Percentiles rank a stretch among this genome's conserved stretches.
These are phyloP conservation scores for Acanthosepion lycidas DNA, from an alignment of 2,888 invertebrate genomes.

Conservation along the genomic window DNA sequence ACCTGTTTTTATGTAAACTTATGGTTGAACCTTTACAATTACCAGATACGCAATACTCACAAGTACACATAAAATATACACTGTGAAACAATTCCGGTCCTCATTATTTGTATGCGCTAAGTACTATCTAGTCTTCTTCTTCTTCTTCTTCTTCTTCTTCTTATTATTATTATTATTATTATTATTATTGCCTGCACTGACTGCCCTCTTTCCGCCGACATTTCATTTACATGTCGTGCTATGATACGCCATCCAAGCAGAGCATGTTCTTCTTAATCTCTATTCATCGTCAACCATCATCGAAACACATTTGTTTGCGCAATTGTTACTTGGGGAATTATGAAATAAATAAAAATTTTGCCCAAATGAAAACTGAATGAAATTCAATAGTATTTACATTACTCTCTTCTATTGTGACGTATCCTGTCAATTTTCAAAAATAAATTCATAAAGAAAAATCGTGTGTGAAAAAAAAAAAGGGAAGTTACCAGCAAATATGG, in stretches of 20 bases:
- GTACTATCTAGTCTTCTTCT: not conserved
- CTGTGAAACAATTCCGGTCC: not conserved
- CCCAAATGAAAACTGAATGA: not conserved
- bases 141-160: no score
- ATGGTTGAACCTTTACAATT: no score
- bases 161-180: no score
- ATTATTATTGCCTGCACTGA: not conserved
- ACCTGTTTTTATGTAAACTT: no score
- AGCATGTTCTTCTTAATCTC: not conserved
- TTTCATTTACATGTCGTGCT: not conserved
- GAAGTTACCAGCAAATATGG: not conserved
- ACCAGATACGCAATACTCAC: no score
- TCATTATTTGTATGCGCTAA: not conserved
- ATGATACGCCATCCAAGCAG: not conserved
- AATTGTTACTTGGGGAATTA: not conserved
- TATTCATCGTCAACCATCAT: not conserved
- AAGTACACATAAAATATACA: no score
- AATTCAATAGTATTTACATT: not conserved
- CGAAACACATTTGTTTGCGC: not conserved
- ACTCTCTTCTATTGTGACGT: not conserved
- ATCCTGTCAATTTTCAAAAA: not conserved
- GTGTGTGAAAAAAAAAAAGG: not conserved
- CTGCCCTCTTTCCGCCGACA: not conserved
- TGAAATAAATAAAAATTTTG: not conserved
- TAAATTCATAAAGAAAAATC: not conserved